Conservation (phyloP, 2,113 vertebrate genomes). For the Antechinus stuartii region DNA sequence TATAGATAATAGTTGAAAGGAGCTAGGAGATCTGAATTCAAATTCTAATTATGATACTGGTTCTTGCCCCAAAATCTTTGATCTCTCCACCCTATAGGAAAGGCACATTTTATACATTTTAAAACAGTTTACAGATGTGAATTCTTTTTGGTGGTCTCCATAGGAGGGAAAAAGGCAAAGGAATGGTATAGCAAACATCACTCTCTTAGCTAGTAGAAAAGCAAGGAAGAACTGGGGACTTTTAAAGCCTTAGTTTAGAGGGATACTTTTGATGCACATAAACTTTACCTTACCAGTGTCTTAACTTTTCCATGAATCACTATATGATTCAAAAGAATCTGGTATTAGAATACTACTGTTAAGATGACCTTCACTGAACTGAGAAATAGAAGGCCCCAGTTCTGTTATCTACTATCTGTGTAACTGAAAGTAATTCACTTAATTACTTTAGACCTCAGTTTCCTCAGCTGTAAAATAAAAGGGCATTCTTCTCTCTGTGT, state of each 20-base stretch:
- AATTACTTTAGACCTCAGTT: conserved; percentile 7
- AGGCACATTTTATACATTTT: not conserved
- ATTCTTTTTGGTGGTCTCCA: not conserved
- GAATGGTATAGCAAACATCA: not conserved
- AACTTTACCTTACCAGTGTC: not conserved
- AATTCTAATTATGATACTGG: not conserved
- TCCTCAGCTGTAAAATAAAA: not conserved
- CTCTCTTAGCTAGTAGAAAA: too few relatives aligned
- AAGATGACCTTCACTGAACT: not conserved
- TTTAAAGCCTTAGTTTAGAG: not conserved
- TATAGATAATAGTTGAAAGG: not conserved
- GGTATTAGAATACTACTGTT: not conserved
- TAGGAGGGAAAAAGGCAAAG: not conserved
- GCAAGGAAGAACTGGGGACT: not conserved
- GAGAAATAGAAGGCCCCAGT: not conserved
- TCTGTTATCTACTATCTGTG: not conserved
- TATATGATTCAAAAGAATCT: not conserved
- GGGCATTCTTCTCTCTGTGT: not conserved
- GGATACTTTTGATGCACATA: not conserved
- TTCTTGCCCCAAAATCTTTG: not conserved
- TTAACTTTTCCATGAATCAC: not conserved
- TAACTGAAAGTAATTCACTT: not conserved
- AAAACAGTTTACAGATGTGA: not conserved
- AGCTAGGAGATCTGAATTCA: not conserved
- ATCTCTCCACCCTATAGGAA: not conserved